Evolutionary conservation across 1,140 invertebrate genomes (phyloP).

Genomic region (Andricus grossulariae): DNA sequence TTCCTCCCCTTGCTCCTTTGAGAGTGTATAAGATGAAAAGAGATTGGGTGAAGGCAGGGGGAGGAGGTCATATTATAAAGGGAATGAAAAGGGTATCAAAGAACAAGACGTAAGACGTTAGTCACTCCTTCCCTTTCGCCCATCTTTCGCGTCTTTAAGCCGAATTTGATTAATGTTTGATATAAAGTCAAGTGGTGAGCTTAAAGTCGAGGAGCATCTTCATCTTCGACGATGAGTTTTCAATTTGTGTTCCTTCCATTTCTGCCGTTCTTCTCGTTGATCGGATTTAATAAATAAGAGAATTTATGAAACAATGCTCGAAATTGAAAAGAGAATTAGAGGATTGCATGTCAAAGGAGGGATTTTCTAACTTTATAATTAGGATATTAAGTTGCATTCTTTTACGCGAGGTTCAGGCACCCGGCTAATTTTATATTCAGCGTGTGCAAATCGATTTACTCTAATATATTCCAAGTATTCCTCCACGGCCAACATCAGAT

Average conservation of each 20-base stretch:
- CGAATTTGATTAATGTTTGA: constrained; percentile 31
- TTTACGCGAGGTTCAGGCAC: too few species aligned
- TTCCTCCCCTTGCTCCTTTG: constrained; percentile 7
- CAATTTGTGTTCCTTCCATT: constrained; percentile 22
- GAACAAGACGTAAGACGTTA: constrained; percentile 41
- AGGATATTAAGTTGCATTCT: background rate
- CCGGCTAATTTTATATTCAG: too few species aligned
- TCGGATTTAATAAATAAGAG: constrained; percentile 25
- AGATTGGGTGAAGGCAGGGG: background rate
- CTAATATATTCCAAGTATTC: too few species aligned
- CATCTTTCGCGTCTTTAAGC: constrained; percentile 24
- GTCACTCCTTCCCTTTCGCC: constrained; percentile 23
- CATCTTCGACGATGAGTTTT: constrained; percentile 27
- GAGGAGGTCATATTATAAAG: constrained; percentile 35
- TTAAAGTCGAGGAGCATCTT: constrained; percentile 27
- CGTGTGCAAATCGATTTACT: too few species aligned
- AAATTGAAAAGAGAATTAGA: constrained; percentile 18
- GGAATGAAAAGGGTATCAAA: constrained; percentile 35
- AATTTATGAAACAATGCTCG: constrained; percentile 23
- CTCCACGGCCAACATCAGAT: too few species aligned
- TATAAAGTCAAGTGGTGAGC: constrained; percentile 27
- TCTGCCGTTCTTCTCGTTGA: constrained; percentile 8
- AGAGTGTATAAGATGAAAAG: constrained; percentile 9
- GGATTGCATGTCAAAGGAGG: background rate
- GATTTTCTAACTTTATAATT: background rate